Base-by-base conservation (phyloP, 2,113 vertebrate genomes). In the Grallaria varia region DNA sequence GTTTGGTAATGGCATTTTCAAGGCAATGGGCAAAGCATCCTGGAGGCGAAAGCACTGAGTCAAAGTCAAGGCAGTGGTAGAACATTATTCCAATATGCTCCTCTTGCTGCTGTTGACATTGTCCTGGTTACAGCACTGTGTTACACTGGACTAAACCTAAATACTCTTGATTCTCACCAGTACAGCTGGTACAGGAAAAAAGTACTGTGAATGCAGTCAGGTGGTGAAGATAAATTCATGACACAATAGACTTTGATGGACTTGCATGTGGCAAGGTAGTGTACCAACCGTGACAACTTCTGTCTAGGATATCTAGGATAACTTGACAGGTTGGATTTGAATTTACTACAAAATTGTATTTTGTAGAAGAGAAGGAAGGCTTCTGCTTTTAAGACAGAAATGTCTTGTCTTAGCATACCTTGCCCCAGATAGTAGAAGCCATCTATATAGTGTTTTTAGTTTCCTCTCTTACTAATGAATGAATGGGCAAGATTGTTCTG, bases 101-200 rank as follows among this genome's bases (percentile, higher is more conserved):
- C 40, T 69, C 8, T 72, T 93, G 47, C 27, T 71, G 10, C 52
- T 0, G 0, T 30, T 39, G 31, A 13, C 30, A 13, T 44, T 60
- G 31, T 35, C 24, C 11, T 1, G 0, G 0, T 76, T 79, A 49
- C 22, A 82, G 40, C 22, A 72, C 7, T 19, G 25, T 10, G 8
- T 73, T 59, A 68, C 17, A 2, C 4, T n/a, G 60, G 39, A 42
- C 44, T 60, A 37, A 60, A 12, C 10, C 63, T 35, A 53, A 87
- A 52, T 39, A 30, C 9, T 28, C 31, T 64, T 60, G 75, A 49
- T n/a, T 78, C n/a, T 44, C 42, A 39, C 21, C 37, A 59, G 37
- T 45, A 58, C 58, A 86, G n/a, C 14, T 87, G 49, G 47, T 30
- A 74, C 30, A 63, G 37, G 37, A 58, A 30, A 72, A 75, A 77